Percentiles rank a stretch among this genome's conserved stretches.
phyloP scores from a whole-genome alignment of 2,797 vertebrate species.

The Ceyx erithaca region DNA sequence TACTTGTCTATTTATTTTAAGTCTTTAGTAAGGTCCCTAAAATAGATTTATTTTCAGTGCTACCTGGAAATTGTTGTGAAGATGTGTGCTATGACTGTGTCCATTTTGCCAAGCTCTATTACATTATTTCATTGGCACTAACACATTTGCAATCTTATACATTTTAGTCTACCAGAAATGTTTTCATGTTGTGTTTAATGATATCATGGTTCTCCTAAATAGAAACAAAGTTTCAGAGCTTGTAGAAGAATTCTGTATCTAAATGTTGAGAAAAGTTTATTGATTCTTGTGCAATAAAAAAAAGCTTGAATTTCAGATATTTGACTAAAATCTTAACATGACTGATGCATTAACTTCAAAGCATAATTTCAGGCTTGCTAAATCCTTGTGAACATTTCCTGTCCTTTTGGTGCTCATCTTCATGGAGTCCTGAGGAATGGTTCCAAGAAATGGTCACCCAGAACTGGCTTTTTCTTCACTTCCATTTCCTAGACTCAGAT shows the following conservation, averaged over 20 bases:
- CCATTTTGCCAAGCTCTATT: neutral
- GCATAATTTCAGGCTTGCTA: neutral
- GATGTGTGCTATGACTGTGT: neutral
- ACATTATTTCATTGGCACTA: neutral
- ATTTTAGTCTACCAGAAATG: constrained; percentile 29
- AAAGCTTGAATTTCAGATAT: neutral
- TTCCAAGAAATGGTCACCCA: neutral
- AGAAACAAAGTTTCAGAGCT: neutral
- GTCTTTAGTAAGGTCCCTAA: neutral
- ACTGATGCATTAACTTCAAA: neutral
- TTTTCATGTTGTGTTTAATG: neutral
- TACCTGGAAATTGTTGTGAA: neutral
- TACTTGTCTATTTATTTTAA: constrained; percentile 2
- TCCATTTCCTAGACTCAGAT: neutral
- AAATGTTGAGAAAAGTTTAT: neutral
- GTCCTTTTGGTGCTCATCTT: neutral
- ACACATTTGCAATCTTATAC: neutral
- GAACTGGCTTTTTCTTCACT: neutral
- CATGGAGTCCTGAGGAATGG: neutral
- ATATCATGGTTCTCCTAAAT: neutral
- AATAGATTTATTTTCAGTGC: constrained; percentile 6
- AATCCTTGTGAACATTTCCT: neutral
- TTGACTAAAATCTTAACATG: neutral
- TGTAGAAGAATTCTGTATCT: neutral
- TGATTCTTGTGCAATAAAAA: neutral